Evolutionary conservation across 2,888 invertebrate species (phyloP), one percentile per base, ranked within the genome.

Genomic region (Hermaeophaga mercurialis): DNA sequence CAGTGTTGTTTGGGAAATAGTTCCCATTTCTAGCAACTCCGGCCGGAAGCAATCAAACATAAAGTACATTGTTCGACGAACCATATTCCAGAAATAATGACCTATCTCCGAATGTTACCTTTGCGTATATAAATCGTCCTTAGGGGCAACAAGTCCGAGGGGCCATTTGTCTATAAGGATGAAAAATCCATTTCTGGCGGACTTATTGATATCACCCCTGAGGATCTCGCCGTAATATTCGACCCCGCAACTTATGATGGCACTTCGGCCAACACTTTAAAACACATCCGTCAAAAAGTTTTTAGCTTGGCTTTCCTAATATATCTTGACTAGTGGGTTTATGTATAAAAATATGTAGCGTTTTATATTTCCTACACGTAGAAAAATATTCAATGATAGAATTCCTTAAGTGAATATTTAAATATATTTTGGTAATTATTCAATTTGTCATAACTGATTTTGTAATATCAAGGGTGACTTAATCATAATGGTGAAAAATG

Each of bases 101-200:
- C 52, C 52, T 44, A 52, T 33, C 52, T 52, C 52, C 33, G 24
- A 52, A 52, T 52, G 52, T 52, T 52, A 59, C 59, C 59, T 63
- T 48, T 53, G 54, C 54, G 49, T 50, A 54, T 44, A 61, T 63
- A 62, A 61, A 62, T 64, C 64, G 64, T 56, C 59, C 67, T 70
- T 68, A 66, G 70, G 74, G 72, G 72, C 68, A 68, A 66, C 68
- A 67, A 68, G 73, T 72, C 75, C 73, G 69, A 73, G 69, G 70
- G 71, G 74, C 75, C 75, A 76, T 77, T 77, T 76, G 75, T 78
- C 76, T 75, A 41, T 44, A 64, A 66, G 72, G 77, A 78, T 78
- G 78, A 78, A 78, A 78, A 78, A 79, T 79, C 79, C 78, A 79
- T 79, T 79, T 79, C 77, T 78, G 74, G 72, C 68, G 70, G 77